Evolutionary conservation across 2,797 vertebrate genomes (phyloP), one percentile per base, ranked within the genome.

Genomic region (Xenopus petersii): DNA sequence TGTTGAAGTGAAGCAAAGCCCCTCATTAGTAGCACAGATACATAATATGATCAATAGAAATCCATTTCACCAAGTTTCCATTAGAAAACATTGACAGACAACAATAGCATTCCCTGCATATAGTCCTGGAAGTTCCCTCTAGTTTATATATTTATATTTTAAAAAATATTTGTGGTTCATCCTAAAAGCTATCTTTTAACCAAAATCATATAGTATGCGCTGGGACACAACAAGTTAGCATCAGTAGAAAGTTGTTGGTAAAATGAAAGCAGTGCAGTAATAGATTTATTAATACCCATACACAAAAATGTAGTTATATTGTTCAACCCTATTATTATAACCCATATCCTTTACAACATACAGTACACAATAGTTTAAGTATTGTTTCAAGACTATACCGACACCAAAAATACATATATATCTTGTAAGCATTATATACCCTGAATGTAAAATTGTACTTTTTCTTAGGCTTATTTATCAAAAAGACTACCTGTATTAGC

Each of bases 371-470:
- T 70, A 67, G 30, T 49, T 64, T 78, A 74, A 30, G 26, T 80
- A 72, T 82, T 74, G 56, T 36, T 77, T 59, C 51, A 66, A 72
- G 68, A 80, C 56, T 75, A 77, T 0, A 81, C 67, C 64, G 77
- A 77, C 79, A 81, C 58, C 67, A 79, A 75, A 80, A 78, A 76
- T 81, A 75, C 61, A 16, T 79, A 80, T 79, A 80, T 70, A 83
- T 79, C 67, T 80, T 81, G 82, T 82, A 77, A 61, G 73, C 80
- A 85, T 75, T 75, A 56, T 61, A 75, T 68, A 77, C 74, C 81
- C 82, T 79, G 48, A 80, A 86, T 81, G 82, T 3, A 0, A 84
- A 84, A 67, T 56, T 77, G 48, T 75, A 62, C 70, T 51, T 51
- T 51, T 74, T 56, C 24, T 79, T 67, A 5, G 30, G 62, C 67